Evolutionary conservation across 1,140 invertebrate species (phyloP), one percentile per base, ranked within the genome.

Genomic region (Microplitis mediator): DNA sequence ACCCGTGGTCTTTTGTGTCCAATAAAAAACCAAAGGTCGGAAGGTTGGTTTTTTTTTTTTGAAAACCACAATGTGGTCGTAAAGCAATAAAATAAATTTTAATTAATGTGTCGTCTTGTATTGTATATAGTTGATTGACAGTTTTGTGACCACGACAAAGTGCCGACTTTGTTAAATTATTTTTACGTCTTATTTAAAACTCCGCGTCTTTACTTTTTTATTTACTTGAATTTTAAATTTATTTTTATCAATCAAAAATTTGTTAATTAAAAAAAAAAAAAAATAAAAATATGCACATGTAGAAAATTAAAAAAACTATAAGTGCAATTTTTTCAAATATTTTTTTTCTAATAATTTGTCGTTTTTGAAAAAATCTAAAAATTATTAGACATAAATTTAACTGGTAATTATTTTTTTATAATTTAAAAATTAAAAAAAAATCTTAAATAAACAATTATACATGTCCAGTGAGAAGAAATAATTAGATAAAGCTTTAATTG

Each of bases 31-130:
- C 63, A 71, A 74, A 76, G 79, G 75, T 81, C 78, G 76, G 76
- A 73, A 79, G 78, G 75, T 78, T 75, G 6, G 9, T 39, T 39
- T 39, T 39, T 39, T 39, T 39, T 39, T 39, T 39, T 39, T 39
- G 11, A 77, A 72, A 32, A 84, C 81, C 83, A 79, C 82, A 84
- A 83, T 77, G 77, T 74, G 82, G 80, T 82, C 77, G 74, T 69
- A 71, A 60, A 72, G 34, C 4, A 35, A 65, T 77, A 83, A 39
- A 39, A 39, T 39, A 39, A 39, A 39, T 39, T 39, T 39, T 39
- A 84, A 87, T 87, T 87, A 86, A 87, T 85, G 85, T 84, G 85
- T 87, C 85, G 84, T 81, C 80, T 82, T 75, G 81, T 84, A 85
- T 86, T 82, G 78, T 80, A 23, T 23, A 23, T 23, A 77, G 79